Conservation (phyloP, 2,797 vertebrate genomes). For the Karalla daura region DNA sequence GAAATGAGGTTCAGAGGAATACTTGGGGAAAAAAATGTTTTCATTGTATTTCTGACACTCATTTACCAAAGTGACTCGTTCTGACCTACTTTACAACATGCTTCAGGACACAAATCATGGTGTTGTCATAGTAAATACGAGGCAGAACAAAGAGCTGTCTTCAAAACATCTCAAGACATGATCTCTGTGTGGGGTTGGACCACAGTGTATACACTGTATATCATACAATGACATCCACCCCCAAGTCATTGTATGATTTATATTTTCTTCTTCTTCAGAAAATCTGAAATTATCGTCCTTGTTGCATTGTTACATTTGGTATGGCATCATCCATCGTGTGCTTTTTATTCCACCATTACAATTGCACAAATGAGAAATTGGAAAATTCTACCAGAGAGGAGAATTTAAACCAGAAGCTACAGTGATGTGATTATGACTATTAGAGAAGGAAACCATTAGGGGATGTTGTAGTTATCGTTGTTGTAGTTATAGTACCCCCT, state of each 20-base stretch:
- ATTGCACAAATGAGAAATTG: not conserved
- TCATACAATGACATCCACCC: no score
- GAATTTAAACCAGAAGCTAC: not conserved
- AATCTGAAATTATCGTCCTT: no score
- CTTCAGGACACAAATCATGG: conserved; percentile 2
- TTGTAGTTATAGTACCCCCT: conserved; percentile 64
- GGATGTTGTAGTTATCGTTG: conserved; percentile 40
- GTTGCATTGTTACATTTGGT: accelerated
- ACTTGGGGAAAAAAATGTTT: conserved; percentile 7
- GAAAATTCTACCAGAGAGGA: not conserved
- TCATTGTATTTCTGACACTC: conserved; percentile 5
- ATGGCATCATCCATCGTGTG: not conserved
- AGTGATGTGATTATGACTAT: not conserved
- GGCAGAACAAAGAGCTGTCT: conserved; percentile 12
- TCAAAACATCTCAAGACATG: conserved; percentile 7
- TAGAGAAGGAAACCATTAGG: not conserved
- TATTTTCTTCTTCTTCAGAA: no score
- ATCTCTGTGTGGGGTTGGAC: conserved; percentile 14
- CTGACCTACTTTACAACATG: conserved; percentile 35
- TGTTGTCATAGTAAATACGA: conserved; percentile 46
- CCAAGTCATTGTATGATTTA: not conserved
- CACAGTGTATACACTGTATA: no score
- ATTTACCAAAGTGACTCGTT: not conserved
- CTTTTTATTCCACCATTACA: not conserved
- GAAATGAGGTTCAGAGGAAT: conserved; percentile 35